Evolutionary conservation across 1,140 invertebrate genomes (phyloP).

Genomic region (Odontomachus brunneus): DNA sequence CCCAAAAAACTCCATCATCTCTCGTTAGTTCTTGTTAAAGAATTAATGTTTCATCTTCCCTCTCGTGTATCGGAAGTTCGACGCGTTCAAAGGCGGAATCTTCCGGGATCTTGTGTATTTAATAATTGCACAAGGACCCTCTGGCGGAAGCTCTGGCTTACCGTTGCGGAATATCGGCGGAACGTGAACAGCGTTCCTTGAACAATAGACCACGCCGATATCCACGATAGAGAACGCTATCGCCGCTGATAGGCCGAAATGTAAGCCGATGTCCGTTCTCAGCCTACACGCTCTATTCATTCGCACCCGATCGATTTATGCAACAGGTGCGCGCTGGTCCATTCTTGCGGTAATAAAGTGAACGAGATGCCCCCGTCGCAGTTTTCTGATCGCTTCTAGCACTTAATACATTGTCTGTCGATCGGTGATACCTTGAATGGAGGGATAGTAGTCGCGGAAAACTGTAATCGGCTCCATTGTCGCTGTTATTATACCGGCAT

Average conservation of each 20-base stretch:
- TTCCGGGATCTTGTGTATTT: not conserved
- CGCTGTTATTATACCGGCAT: not conserved
- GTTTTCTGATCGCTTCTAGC: conserved; percentile 56
- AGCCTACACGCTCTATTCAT: conserved; percentile 68
- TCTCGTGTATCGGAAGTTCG: not conserved
- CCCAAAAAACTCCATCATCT: no score
- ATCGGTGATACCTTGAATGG: not conserved
- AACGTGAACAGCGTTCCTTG: not conserved
- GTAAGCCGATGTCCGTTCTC: conserved; percentile 62
- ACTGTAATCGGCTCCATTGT: not conserved
- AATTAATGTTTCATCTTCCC: not conserved
- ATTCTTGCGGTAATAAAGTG: conserved; percentile 69
- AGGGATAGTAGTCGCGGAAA: not conserved
- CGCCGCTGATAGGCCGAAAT: conserved; percentile 27
- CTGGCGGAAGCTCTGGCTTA: not conserved
- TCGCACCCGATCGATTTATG: conserved; percentile 72
- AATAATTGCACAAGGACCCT: not conserved
- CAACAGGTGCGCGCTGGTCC: conserved; percentile 69
- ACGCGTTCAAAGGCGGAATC: not conserved
- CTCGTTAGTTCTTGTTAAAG: no score
- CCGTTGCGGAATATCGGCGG: not conserved
- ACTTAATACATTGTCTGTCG: conserved; percentile 7
- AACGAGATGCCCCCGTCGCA: conserved; percentile 51
- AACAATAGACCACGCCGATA: not conserved
- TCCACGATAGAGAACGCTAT: not conserved